These are phyloP conservation scores for Nematolebias whitei DNA, from an alignment of 2,113 vertebrate species.

Conservation along the genomic window DNA sequence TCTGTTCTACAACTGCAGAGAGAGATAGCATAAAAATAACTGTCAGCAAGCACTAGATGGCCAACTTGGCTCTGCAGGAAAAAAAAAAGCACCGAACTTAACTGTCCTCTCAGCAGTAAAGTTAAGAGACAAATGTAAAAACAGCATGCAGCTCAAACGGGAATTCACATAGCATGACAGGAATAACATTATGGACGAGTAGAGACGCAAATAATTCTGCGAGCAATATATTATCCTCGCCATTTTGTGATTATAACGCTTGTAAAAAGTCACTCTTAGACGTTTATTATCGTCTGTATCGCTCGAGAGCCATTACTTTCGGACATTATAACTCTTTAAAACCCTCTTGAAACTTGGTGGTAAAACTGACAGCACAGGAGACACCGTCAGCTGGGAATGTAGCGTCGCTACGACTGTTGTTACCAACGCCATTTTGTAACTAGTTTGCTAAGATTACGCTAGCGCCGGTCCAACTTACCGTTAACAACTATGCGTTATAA, in stretches of 20 bases:
- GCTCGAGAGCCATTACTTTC: background rate
- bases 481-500: constrained; percentile 12
- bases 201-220: constrained; percentile 8
- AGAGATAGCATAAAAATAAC: constrained; percentile 67
- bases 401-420: constrained; percentile 77
- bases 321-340: background rate
- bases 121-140: constrained; percentile 49
- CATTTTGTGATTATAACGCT: constrained; percentile 74
- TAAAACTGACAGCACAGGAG: constrained; percentile 33
- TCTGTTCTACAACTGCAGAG: constrained; percentile 53
- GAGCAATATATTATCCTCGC: constrained; percentile 65
- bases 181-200: background rate
- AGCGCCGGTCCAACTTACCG: constrained; percentile 53
- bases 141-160: constrained; percentile 6
- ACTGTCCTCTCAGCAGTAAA: constrained; percentile 66
- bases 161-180: no score
- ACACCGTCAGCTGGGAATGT: constrained; percentile 73
- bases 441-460: constrained; percentile 60
- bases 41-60: constrained; percentile 48
- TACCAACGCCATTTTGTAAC: constrained; percentile 82
- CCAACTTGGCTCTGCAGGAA: constrained; percentile 47
- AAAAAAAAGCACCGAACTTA: constrained; percentile 51
- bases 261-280: constrained; percentile 28
- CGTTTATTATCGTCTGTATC: background rate
- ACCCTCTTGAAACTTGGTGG: background rate